These are phyloP conservation scores for Leptinotarsa tumamoca DNA, from an alignment of 2,888 invertebrate genomes.

Conservation along the genomic window DNA sequence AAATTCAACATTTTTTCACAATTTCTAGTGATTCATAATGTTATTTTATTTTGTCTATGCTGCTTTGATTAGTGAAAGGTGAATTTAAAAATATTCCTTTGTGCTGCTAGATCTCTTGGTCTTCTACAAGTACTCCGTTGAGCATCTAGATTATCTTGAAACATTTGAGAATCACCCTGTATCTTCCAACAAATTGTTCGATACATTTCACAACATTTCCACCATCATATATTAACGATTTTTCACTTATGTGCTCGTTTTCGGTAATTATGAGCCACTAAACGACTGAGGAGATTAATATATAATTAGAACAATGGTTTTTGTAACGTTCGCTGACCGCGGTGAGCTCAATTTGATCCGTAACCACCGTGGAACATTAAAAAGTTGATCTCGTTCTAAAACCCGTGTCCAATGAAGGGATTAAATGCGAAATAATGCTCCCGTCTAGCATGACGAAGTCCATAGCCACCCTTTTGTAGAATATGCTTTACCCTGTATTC, in stretches of 20 bases:
- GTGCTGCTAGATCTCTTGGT: too few relatives aligned
- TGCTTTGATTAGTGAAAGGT: too few relatives aligned
- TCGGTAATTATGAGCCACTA: background rate
- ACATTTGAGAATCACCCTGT: too few relatives aligned
- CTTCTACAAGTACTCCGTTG: too few relatives aligned
- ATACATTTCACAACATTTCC: too few relatives aligned
- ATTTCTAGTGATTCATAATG: too few relatives aligned
- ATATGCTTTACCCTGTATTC: slow-evolving; percentile 17
- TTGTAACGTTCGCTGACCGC: slow-evolving; percentile 1
- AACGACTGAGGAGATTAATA: slow-evolving; percentile 4
- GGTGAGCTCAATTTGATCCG: slow-evolving; percentile 15
- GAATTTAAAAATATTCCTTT: too few relatives aligned
- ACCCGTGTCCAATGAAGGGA: slow-evolving; percentile 18
- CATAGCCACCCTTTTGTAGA: slow-evolving; percentile 19
- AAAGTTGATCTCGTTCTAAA: slow-evolving; percentile 13
- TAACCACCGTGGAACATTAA: slow-evolving; percentile 17
- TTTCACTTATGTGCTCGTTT: background rate
- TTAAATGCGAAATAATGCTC: slow-evolving; percentile 20
- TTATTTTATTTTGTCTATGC: too few relatives aligned
- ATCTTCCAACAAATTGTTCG: too few relatives aligned
- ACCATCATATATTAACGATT: too few relatives aligned
- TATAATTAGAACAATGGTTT: slow-evolving; percentile 13
- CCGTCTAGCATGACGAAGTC: slow-evolving; percentile 11
- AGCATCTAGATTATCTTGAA: too few relatives aligned
- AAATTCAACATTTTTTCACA: too few relatives aligned